Conservation (phyloP, 2,888 invertebrate species). For the Oxyscelio sp. region DNA sequence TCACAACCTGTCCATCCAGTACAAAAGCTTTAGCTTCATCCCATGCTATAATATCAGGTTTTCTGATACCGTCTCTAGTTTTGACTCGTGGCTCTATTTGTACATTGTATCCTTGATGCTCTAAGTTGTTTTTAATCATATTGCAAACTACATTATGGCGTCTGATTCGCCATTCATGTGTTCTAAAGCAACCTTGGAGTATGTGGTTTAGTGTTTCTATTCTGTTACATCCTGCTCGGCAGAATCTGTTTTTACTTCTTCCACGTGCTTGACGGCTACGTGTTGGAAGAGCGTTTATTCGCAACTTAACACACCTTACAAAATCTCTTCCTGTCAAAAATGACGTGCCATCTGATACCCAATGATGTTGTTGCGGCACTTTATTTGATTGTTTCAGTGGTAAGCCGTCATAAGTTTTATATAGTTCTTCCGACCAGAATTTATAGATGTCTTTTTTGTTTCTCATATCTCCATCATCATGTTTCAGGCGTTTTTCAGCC, state of each 20-base stretch:
- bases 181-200: no score
- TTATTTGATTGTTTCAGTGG: no score
- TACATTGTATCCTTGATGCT: slow-evolving; percentile 76
- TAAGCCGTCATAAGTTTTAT: no score
- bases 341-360: slow-evolving; percentile 41
- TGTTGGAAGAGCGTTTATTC: slow-evolving; percentile 56
- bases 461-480: no score
- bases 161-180: slow-evolving; percentile 81
- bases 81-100: slow-evolving; percentile 76
- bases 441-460: no score
- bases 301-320: slow-evolving; percentile 15
- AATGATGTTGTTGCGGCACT: no score
- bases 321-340: slow-evolving; percentile 56
- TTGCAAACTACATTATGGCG: slow-evolving; percentile 81
- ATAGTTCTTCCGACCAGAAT: no score
- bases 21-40: slow-evolving; percentile 77
- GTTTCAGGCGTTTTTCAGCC: no score
- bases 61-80: slow-evolving; percentile 79
- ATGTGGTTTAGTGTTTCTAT: slow-evolving; percentile 61
- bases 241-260: neutral
- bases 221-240: slow-evolving; percentile 53
- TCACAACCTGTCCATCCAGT: slow-evolving; percentile 84
- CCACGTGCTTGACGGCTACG: slow-evolving; percentile 27
- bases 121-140: slow-evolving; percentile 11
- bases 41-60: slow-evolving; percentile 82